Evolutionary conservation across 2,113 vertebrate genomes (phyloP).

Genomic region (Chloropsis cyanopogon): DNA sequence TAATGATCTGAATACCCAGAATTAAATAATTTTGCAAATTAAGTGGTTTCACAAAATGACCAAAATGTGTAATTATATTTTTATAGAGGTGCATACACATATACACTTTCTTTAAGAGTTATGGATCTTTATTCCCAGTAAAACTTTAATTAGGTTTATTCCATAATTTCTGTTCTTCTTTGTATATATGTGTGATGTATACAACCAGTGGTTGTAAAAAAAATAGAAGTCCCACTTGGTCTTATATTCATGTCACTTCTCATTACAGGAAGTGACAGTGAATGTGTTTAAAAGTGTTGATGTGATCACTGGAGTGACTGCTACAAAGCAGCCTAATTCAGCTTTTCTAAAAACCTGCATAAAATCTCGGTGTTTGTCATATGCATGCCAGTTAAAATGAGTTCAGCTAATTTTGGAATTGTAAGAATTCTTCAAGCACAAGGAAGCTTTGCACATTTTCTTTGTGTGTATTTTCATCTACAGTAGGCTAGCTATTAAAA

Average conservation of each 20-base stretch:
- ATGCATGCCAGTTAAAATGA: accelerated
- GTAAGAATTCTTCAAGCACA: neutral
- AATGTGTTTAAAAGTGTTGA: neutral
- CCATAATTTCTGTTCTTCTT: neutral
- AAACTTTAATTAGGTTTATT: neutral
- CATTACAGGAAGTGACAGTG: neutral
- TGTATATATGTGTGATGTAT: neutral
- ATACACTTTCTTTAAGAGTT: neutral
- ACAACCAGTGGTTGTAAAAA: neutral
- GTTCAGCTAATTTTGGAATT: neutral
- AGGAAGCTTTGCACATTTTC: neutral
- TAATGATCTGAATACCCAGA: neutral
- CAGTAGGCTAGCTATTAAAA: neutral
- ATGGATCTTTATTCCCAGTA: neutral
- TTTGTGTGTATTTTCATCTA: neutral
- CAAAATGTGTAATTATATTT: neutral
- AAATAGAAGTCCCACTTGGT: neutral
- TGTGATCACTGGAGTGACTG: neutral
- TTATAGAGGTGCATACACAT: neutral
- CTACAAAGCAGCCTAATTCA: neutral
- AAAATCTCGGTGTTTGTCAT: neutral
- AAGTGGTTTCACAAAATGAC: neutral
- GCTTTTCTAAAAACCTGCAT: neutral
- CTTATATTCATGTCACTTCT: neutral
- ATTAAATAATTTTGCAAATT: constrained; percentile 1